Conservation (phyloP, 2,888 invertebrate species). For the Eurytoma adleriae region DNA sequence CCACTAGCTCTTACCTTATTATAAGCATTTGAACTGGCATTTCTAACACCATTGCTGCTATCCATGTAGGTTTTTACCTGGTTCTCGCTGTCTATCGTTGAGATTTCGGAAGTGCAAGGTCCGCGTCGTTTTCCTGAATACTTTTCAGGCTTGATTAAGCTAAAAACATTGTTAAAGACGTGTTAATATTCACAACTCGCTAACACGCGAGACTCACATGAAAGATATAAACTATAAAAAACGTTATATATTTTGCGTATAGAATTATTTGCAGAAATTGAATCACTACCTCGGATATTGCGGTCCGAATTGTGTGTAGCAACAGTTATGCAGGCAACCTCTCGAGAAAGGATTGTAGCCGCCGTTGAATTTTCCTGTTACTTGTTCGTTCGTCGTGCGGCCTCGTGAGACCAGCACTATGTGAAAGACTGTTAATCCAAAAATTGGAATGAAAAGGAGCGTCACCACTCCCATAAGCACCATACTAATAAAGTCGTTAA, state of each 20-base stretch:
- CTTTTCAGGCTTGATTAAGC: constrained; percentile 83
- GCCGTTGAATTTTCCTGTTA: constrained; percentile 99
- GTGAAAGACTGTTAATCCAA: constrained; percentile 98
- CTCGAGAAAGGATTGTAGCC: constrained; percentile 98
- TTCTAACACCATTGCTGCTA: constrained; percentile 87
- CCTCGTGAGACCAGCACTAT: constrained; percentile 97
- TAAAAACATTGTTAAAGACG: constrained; percentile 67
- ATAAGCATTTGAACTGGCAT: constrained; percentile 91
- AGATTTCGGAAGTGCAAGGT: constrained; percentile 76
- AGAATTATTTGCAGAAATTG: too few species aligned
- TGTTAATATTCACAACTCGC: background rate
- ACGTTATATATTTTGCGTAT: constrained; percentile 54
- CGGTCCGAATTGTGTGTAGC: constrained; percentile 96
- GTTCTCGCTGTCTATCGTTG: constrained; percentile 83
- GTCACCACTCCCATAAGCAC: constrained; percentile 94
- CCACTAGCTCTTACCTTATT: constrained; percentile 88
- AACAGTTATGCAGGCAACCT: constrained; percentile 97
- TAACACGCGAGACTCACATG: background rate
- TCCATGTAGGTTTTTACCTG: constrained; percentile 98
- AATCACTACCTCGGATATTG: constrained; percentile 93
- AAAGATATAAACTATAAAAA: background rate
- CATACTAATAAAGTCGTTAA: constrained; percentile 80
- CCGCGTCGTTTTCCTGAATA: constrained; percentile 81
- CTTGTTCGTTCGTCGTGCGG: constrained; percentile 99
- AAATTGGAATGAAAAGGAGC: constrained; percentile 95